Conservation (phyloP, 2,888 invertebrate genomes). For the Heterodera filipjevi region DNA sequence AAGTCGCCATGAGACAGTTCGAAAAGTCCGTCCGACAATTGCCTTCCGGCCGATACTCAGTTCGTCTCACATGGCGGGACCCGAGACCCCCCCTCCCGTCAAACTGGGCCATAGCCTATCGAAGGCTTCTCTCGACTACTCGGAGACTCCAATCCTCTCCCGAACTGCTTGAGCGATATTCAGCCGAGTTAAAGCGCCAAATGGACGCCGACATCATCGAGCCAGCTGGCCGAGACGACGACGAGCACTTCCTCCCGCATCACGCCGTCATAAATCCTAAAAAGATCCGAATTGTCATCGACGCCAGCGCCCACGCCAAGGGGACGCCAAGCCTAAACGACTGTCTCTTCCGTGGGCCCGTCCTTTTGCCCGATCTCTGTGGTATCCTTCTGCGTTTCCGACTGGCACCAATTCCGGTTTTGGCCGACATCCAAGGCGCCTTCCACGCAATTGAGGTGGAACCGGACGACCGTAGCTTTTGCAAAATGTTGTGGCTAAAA, state of each 20-base stretch:
- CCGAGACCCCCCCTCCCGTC: too few relatives aligned
- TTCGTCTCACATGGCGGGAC: too few relatives aligned
- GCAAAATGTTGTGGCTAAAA: conserved; percentile 41
- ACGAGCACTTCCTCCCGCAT: conserved; percentile 17
- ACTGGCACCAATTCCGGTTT: background rate
- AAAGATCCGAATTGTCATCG: too few relatives aligned
- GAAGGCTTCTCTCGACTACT: background rate
- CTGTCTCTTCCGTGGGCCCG: conserved; percentile 38
- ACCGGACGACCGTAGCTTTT: conserved; percentile 30
- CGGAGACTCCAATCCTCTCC: too few relatives aligned
- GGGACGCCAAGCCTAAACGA: conserved; percentile 32
- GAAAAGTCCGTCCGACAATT: too few relatives aligned
- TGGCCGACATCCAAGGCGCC: conserved; percentile 36
- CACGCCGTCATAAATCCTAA: conserved; percentile 20
- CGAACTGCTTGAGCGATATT: too few relatives aligned
- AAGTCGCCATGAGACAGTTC: too few relatives aligned
- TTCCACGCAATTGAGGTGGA: conserved; percentile 27
- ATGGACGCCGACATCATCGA: conserved; percentile 40
- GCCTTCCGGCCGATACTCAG: too few relatives aligned
- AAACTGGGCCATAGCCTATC: background rate
- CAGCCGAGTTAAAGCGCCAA: background rate
- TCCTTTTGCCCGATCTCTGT: conserved; percentile 32
- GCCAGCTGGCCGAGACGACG: background rate
- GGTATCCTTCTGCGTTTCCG: conserved; percentile 35
- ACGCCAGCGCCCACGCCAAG: too few relatives aligned